Evolutionary conservation across 1,140 invertebrate genomes (phyloP).

Genomic region (Camponotus floridanus): DNA sequence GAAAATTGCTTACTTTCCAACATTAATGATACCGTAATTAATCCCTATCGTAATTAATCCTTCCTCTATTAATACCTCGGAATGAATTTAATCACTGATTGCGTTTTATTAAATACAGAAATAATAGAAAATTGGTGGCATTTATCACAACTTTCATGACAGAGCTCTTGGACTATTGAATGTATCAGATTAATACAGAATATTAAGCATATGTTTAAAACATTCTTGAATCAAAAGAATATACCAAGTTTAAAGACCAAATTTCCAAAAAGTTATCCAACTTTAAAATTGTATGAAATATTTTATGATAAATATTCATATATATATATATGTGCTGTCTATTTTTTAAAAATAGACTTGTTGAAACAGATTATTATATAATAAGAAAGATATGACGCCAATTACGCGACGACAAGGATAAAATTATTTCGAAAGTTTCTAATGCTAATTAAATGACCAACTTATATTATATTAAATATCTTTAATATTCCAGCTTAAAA

Average conservation of each 20-base stretch:
- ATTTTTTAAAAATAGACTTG: not conserved
- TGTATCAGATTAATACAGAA: not conserved
- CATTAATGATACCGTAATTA: not conserved
- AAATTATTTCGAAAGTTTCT: not conserved
- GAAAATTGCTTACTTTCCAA: not conserved
- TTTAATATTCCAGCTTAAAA: not conserved
- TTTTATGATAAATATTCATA: not conserved
- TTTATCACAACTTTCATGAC: not conserved
- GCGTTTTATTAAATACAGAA: constrained; percentile 6
- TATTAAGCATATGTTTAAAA: not conserved
- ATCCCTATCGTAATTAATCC: not conserved
- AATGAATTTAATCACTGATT: constrained; percentile 3
- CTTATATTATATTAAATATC: not conserved
- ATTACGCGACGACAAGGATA: not conserved
- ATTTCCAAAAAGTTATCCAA: not conserved
- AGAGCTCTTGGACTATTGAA: not conserved
- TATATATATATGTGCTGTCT: not conserved
- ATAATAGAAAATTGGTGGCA: not conserved
- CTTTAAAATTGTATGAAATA: not conserved
- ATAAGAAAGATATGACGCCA: not conserved
- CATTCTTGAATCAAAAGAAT: not conserved
- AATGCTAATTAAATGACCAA: not conserved
- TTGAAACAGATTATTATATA: not conserved
- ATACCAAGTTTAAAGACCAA: not conserved
- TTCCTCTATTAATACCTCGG: not conserved